Evolutionary conservation across 2,888 invertebrate species (phyloP).

Genomic region (Ichneumon xanthorius): DNA sequence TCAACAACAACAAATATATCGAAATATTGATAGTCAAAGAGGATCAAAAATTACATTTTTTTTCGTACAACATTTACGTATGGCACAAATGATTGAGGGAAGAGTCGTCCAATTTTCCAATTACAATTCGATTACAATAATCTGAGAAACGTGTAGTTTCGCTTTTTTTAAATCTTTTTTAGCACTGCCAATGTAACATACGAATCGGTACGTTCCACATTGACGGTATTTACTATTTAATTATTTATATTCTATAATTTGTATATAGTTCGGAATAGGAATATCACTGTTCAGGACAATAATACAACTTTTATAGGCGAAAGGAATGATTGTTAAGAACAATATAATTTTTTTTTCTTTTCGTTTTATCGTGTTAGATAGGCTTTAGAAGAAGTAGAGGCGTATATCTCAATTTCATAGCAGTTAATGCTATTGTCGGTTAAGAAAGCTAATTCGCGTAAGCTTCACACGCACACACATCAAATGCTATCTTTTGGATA

Average conservation of each 20-base stretch:
- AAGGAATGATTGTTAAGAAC: slow-evolving; percentile 76
- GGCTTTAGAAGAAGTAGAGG: slow-evolving; percentile 66
- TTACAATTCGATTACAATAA: slow-evolving; percentile 27
- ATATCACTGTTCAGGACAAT: slow-evolving; percentile 59
- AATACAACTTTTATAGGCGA: slow-evolving; percentile 71
- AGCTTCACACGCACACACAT: slow-evolving; percentile 54
- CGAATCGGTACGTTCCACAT: slow-evolving; percentile 49
- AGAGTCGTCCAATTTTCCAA: slow-evolving; percentile 21
- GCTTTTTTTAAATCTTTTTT: slow-evolving; percentile 40
- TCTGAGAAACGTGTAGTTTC: slow-evolving; percentile 21
- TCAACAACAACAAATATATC: slow-evolving; percentile 35
- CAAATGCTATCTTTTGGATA: slow-evolving; percentile 43
- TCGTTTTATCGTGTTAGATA: slow-evolving; percentile 68
- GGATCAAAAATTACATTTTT: slow-evolving; percentile 32
- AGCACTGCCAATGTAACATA: slow-evolving; percentile 63
- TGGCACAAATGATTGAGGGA: slow-evolving; percentile 50
- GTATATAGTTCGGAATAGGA: slow-evolving; percentile 60
- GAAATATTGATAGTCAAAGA: slow-evolving; percentile 34
- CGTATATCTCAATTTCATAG: slow-evolving; percentile 57
- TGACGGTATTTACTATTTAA: slow-evolving; percentile 43
- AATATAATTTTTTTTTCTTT: slow-evolving; percentile 20
- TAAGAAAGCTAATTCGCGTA: slow-evolving; percentile 64
- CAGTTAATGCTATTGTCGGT: slow-evolving; percentile 61
- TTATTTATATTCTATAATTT: slow-evolving; percentile 39
- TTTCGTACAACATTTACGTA: slow-evolving; percentile 22